These are phyloP conservation scores for Falco columbarius DNA, from an alignment of 2,797 vertebrate species.

Conservation along the genomic window DNA sequence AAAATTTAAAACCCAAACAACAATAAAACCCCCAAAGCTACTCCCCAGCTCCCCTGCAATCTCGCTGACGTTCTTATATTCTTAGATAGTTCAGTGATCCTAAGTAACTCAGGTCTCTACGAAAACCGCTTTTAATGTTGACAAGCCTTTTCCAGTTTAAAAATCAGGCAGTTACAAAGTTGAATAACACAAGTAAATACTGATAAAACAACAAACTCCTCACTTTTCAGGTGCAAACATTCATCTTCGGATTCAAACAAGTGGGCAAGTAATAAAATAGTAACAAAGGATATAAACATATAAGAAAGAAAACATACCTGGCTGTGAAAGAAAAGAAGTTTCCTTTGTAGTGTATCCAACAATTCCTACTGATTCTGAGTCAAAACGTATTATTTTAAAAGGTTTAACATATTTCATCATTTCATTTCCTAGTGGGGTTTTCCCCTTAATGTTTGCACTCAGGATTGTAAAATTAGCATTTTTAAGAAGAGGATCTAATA, in stretches of 20 bases:
- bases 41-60: not conserved
- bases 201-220: not conserved
- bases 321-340: slow-evolving; percentile 86
- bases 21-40: not conserved
- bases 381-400: slow-evolving; percentile 80
- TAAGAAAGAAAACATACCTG: slow-evolving; percentile 78
- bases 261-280: not conserved
- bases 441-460: slow-evolving; percentile 87
- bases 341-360: slow-evolving; percentile 92
- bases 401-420: slow-evolving; percentile 79
- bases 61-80: not conserved
- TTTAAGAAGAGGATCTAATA: slow-evolving; percentile 86
- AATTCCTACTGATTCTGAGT: slow-evolving; percentile 82
- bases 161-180: not conserved
- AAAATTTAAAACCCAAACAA: not conserved
- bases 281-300: not conserved
- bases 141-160: not conserved
- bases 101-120: not conserved
- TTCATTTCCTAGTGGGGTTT: slow-evolving; percentile 61
- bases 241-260: not conserved
- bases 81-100: not conserved
- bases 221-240: not conserved
- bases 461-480: slow-evolving; percentile 81
- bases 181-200: not conserved
- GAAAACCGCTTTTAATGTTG: not conserved